Evolutionary conservation across 2,888 invertebrate genomes (phyloP), one percentile per base, ranked within the genome.

Genomic region (Ecdyonurus torrentis): DNA sequence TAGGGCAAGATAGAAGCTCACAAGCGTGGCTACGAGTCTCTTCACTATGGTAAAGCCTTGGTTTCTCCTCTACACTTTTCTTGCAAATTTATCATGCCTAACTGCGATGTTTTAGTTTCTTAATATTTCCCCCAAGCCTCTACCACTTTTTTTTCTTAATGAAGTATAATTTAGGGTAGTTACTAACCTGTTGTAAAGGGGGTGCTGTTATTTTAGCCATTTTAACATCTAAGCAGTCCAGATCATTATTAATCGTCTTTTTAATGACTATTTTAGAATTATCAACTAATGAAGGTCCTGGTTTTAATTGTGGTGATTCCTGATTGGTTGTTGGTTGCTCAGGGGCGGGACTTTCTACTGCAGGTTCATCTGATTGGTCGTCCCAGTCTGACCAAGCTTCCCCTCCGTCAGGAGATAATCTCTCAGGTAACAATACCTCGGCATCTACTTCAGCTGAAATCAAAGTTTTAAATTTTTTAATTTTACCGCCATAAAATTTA

Each of bases 361-460:
- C 59, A 18, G 52, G 15, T 7, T 63, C 63, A 23, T 63, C 63
- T 23, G 58, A 50, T 3, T 58, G 63, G 52, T 58, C 64, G 58
- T 88, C 89, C 91, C 91, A 91, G 72, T 90, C 89, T 61, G 87
- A 87, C 91, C 91, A 91, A 53, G 85, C 87, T 75, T 91, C 91
- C 2, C 89, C 90, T 2, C 91, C 91, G 68, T 91, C 90, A 0
- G 91, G 91, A 37, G 89, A 84, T 15, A 87, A 85, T 64, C 90
- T 79, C 74, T 88, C 86, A 24, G 87, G 84, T 70, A 90, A 75
- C 60, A 77, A 73, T 65, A 78, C 64, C n/a, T n/a, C n/a, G n/a
- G 37, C 15, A 5, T 37, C 37, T 37, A 5, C 37, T 37, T 5
- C 37, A 37, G 37, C 7, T 10, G 37, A 37, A 37, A 37, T 37